Percentiles rank a stretch among this genome's conserved stretches.
Conservation (phyloP, 1,140 invertebrate species). For the Drosophila nigrodunni region DNA sequence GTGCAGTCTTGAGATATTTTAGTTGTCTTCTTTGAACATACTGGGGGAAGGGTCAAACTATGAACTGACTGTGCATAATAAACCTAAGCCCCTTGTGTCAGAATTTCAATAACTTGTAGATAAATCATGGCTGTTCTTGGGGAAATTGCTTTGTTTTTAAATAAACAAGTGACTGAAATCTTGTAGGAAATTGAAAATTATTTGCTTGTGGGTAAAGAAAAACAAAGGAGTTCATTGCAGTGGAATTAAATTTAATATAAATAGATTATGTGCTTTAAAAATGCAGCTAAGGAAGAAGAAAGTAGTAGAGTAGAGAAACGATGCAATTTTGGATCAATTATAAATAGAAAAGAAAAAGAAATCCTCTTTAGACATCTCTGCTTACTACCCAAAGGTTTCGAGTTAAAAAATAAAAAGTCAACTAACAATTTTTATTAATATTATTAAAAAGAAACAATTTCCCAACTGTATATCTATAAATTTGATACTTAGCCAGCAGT, state of each 20-base stretch:
- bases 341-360: too few species aligned
- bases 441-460: too few species aligned
- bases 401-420: too few species aligned
- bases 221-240: background rate
- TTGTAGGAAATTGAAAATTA: slow-evolving; percentile 1
- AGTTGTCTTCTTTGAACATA: background rate
- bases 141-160: slow-evolving; percentile 3
- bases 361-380: too few species aligned
- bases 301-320: too few species aligned
- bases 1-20: background rate
- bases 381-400: too few species aligned
- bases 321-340: too few species aligned
- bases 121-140: slow-evolving; percentile 8
- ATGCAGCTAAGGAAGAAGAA: background rate
- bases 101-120: slow-evolving; percentile 7
- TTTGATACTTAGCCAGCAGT: too few species aligned
- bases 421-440: too few species aligned
- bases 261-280: background rate
- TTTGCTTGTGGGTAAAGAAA: background rate
- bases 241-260: background rate
- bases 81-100: background rate
- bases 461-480: too few species aligned
- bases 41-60: background rate
- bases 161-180: slow-evolving; percentile 1
- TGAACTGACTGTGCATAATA: background rate